Percentiles rank a stretch among this genome's conserved stretches.
These are phyloP conservation scores for Drosophila gaucha DNA, from an alignment of 2,888 invertebrate genomes.

Conservation along the genomic window DNA sequence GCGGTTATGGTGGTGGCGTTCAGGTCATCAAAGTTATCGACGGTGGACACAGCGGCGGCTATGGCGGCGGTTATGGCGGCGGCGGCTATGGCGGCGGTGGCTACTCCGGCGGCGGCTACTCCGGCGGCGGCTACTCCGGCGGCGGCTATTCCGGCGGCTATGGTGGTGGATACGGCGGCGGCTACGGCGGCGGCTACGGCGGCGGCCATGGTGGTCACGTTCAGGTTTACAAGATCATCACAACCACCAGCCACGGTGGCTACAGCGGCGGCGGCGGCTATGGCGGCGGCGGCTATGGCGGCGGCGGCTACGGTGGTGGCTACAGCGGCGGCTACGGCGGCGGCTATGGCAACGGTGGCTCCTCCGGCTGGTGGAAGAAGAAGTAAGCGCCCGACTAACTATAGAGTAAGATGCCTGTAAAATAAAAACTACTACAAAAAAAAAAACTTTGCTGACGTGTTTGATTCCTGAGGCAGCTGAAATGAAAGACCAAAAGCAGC, in stretches of 20 bases:
- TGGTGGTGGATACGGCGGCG: conserved; percentile 13
- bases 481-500: background rate
- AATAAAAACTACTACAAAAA: conserved; percentile 12
- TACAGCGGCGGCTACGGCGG: conserved; percentile 36
- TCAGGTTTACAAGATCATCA: no score
- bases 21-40: conserved; percentile 10
- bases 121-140: conserved; percentile 11
- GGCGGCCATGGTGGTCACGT: conserved; percentile 32
- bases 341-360: conserved; percentile 40
- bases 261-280: conserved; percentile 32
- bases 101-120: conserved; percentile 9
- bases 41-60: conserved; percentile 27
- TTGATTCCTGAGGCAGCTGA: conserved; percentile 19
- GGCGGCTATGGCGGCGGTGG: conserved; percentile 20
- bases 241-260: conserved; percentile 4
- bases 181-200: conserved; percentile 20
- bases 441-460: conserved; percentile 20
- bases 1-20: conserved; percentile 38
- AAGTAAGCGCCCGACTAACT: conserved; percentile 45
- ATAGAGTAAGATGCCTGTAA: conserved; percentile 17
- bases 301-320: conserved; percentile 36
- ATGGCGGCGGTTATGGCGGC: conserved; percentile 22
- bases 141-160: conserved; percentile 25
- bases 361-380: conserved; percentile 73
- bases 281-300: conserved; percentile 35